Evolutionary conservation across 2,797 vertebrate genomes (phyloP), one percentile per base, ranked within the genome.

Genomic region (Rhadinocentrus ornatus): DNA sequence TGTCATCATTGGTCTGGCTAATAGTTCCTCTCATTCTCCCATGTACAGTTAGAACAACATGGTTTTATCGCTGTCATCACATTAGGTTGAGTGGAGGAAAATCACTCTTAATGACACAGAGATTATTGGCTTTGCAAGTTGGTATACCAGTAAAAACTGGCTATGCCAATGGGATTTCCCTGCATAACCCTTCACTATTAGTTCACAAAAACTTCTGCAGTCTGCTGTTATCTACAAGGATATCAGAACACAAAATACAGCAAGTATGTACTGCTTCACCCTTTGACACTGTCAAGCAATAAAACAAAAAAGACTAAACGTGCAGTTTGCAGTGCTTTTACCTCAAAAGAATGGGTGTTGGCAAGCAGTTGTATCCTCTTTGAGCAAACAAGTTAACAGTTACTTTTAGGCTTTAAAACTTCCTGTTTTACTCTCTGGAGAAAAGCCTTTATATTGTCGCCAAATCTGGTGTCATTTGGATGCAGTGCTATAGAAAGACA

Each of bases 81-180:
- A 91, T 92, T 90, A 92, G 88, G 82, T 82, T 89, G 89, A 91
- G 89, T 91, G 89, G 84, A 77, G 73, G 82, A 89, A 92, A 93
- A 93, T 92, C 84, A 83, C 77, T 83, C 86, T 82, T 93, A 93
- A 94, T 93, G 91, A 94, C 89, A 73, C 74, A 60, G 83, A 92
- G 91, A 94, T 93, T 92, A 94, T 85, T 91, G 92, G 91, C 91
- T 93, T 94, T 93, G 91, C 93, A 88, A 89, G 91, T 93, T 90
- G 88, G 91, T 93, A 93, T 93, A 91, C 89, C 90, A 86, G 91
- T 91, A 91, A 94, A 93, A 89, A 87, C 79, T 74, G 32, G 77
- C 88, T 69, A 76, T 92, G 85, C 92, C 90, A 80, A 69, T 90
- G 91, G 92, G 92, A 93, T 92, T 93, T 92, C 87, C 86, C 87